Conservation (phyloP, 2,113 vertebrate species). For the Tragelaphus imberbis region DNA sequence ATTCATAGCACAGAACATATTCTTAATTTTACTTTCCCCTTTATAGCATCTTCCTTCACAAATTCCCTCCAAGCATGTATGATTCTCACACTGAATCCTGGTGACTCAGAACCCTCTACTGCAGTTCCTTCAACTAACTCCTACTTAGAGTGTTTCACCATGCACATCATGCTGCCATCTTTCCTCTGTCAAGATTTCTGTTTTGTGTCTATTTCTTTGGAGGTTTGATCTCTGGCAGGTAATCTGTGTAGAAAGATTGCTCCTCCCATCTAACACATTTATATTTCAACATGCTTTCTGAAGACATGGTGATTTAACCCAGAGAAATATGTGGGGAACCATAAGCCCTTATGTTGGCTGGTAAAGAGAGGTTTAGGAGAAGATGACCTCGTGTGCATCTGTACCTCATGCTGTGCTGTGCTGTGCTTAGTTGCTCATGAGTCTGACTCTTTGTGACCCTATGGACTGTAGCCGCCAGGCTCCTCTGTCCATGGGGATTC, state of each 20-base stretch:
- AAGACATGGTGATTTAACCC: neutral
- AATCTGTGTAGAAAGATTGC: neutral
- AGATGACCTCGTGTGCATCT: neutral
- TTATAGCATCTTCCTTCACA: neutral
- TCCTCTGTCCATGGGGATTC: neutral
- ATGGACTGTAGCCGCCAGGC: fast-evolving
- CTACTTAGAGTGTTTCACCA: fast-evolving
- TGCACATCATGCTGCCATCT: neutral
- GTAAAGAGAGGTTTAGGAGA: neutral
- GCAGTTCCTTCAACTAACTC: neutral
- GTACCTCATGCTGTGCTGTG: neutral
- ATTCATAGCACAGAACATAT: neutral
- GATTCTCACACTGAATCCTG: neutral
- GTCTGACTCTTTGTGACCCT: neutral
- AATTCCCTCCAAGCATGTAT: neutral
- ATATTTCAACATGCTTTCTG: neutral
- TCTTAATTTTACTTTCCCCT: neutral
- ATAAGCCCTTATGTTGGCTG: neutral
- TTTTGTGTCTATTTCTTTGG: neutral
- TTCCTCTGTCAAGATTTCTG: neutral
- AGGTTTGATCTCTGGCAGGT: neutral
- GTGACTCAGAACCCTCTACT: neutral
- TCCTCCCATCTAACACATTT: neutral
- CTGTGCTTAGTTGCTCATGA: neutral
- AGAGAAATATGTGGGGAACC: neutral